Base-by-base conservation (phyloP, 2,888 invertebrate species). In the Sphinx pinastri region DNA sequence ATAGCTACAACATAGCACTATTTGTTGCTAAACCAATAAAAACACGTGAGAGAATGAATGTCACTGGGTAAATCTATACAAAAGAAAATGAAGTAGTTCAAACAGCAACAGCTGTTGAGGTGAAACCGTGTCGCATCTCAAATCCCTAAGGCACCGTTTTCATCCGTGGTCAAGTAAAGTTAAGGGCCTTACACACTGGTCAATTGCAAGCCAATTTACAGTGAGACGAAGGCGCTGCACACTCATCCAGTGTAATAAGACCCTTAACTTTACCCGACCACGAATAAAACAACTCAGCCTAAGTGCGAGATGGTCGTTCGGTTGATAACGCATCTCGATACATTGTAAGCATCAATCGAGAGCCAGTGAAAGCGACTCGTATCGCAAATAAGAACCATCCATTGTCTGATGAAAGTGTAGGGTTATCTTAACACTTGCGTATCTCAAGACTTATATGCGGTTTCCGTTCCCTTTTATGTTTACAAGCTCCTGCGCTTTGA, bases 361-460 rank as follows among this genome's bases (percentile, higher is more conserved):
- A 74, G 78, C 74, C 78, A 89, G 91, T 88, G 92, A 92, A 92
- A 92, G 92, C 87, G 77, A 77, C 74, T 75, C 75, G 81, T 83
- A 83, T 83, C 81, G 83, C 84, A 85, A 86, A 87, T 85, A 85
- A 81, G 79, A 83, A 84, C 76, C 73, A 78, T 70, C 83, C 79
- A 86, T 87, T 87, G 88, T 87, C 74, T 68, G 75, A 88, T 81
- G 88, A 88, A 88, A 90, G 88, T 87, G 80, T 77, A 77, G 71
- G 78, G 76, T 75, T 77, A 77, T 76, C 70, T 74, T 71, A 77
- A 74, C 74, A 75, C 73, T 75, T 74, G 76, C 60, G 55, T 45
- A 49, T 12, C 12, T 31, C 31, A 66, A 47, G 66, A 55, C 6
- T 63, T 47, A 25, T 54, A 52, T 57, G 52, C 55, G 58, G 55